Conservation (phyloP, 2,888 invertebrate species). For the Acanthopleura granulata region DNA sequence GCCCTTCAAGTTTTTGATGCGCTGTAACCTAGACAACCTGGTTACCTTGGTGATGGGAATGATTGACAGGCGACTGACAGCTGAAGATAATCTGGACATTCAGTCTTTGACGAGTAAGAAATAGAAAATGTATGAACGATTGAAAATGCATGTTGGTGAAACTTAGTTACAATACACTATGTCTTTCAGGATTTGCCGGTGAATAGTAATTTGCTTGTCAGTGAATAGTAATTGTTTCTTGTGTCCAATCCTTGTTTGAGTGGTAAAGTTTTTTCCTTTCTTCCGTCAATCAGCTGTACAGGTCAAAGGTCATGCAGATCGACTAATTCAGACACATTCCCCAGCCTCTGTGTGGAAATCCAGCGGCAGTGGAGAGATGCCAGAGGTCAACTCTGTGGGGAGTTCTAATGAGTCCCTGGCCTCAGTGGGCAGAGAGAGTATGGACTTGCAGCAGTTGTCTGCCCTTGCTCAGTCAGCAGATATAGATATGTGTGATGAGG, state of each 20-base stretch:
- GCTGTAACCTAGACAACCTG: constrained; percentile 19
- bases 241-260: too few relatives aligned
- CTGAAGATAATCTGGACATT: constrained; percentile 19
- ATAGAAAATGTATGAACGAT: too few relatives aligned
- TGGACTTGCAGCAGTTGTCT: background rate
- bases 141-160: too few relatives aligned
- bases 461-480: background rate
- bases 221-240: too few relatives aligned
- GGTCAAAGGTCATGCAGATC: background rate
- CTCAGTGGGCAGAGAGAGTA: background rate
- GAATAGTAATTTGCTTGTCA: too few relatives aligned
- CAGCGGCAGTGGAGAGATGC: background rate
- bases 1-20: constrained; percentile 22
- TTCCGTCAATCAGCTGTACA: background rate
- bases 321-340: background rate
- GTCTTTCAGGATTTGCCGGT: too few relatives aligned
- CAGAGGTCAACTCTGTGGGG: background rate
- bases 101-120: background rate
- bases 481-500: background rate
- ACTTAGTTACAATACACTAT: too few relatives aligned
- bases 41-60: constrained; percentile 17
- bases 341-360: constrained; percentile 4
- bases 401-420: constrained; percentile 14
- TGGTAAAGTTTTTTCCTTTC: too few relatives aligned
- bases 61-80: background rate